phyloP scores from a whole-genome alignment of 2,797 vertebrate genomes.

The Gorsachius magnificus region DNA sequence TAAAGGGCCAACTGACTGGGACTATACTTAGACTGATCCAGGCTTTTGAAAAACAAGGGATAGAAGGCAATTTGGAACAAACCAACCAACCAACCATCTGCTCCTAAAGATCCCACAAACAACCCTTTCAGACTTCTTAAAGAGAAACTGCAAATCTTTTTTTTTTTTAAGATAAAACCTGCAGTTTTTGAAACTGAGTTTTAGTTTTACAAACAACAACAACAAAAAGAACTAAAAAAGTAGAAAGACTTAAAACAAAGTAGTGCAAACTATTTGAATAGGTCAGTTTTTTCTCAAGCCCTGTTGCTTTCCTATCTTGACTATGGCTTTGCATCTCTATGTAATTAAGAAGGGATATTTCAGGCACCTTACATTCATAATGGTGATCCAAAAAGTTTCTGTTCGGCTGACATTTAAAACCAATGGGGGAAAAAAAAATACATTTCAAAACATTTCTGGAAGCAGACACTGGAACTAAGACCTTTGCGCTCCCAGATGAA shows the following conservation, averaged over 20 bases:
- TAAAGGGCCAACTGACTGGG: neutral
- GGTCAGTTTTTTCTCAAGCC: neutral
- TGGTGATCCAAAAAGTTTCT: neutral
- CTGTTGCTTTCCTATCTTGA: neutral
- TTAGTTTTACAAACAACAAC: neutral
- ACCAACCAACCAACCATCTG: neutral
- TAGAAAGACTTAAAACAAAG: neutral
- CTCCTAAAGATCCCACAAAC: neutral
- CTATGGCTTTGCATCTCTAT: neutral
- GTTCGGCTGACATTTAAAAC: neutral
- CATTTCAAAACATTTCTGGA: neutral
- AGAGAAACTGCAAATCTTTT: neutral
- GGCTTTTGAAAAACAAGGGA: neutral
- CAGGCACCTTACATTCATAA: neutral
- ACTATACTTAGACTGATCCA: neutral
- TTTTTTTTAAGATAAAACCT: neutral
- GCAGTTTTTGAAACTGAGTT: neutral
- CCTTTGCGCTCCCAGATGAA: neutral
- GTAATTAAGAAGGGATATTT: neutral
- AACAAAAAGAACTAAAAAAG: neutral
- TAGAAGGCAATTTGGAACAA: neutral
- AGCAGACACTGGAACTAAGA: neutral
- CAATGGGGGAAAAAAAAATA: rapidly evolving
- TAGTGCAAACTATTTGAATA: neutral
- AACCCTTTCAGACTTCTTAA: neutral